Base-by-base conservation (phyloP, 2,888 invertebrate genomes). In the Pseudococcus jackbeardsleyi region DNA sequence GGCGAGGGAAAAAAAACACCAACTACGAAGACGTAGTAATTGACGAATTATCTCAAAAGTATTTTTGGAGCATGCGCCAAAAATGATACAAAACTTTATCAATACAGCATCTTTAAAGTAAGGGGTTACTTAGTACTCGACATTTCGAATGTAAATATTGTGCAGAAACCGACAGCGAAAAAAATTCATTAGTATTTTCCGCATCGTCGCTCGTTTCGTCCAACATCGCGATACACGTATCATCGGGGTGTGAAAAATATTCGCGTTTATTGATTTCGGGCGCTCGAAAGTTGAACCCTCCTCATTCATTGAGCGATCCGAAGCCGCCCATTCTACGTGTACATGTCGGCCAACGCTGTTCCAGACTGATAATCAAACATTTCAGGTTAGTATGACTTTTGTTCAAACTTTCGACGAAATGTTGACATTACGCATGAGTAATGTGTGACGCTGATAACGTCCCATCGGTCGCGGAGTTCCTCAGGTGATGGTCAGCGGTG, bases 31-130 rank as follows among this genome's bases (percentile, higher is more conserved):
- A 72, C 72, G 72, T 72, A 33, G 33, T 82, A 82, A 82, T 82
- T 82, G 42, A 82, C 79, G 79, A 82, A 82, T 82, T 82, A 82
- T 82, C 79, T 82, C 33, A 42, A 42, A 42, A 42, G 42, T 12
- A 42, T 82, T 82, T 82, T 82, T 82, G 79, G 79, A 82, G 79
- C 79, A 82, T 82, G 79, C 79, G 79, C 79, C 79, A 82, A 82
- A 82, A 82, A 46, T 82, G 79, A 82, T 82, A 82, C 79, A 82
- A 26, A 82, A 82, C 46, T 82, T 64, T 64, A 46, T 82, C 79
- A 82, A 82, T 82, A 82, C 15, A 33, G 79, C 79, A 82, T 82
- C 79, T 82, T 79, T 77, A 77, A 0, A 46, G 9, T 19, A 19
- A 46, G 19, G 79, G 79, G 79, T 82, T 72, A 33, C 72, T 72